Base-by-base conservation (phyloP, 2,888 invertebrate species). In the Eristalis arbustorum region DNA sequence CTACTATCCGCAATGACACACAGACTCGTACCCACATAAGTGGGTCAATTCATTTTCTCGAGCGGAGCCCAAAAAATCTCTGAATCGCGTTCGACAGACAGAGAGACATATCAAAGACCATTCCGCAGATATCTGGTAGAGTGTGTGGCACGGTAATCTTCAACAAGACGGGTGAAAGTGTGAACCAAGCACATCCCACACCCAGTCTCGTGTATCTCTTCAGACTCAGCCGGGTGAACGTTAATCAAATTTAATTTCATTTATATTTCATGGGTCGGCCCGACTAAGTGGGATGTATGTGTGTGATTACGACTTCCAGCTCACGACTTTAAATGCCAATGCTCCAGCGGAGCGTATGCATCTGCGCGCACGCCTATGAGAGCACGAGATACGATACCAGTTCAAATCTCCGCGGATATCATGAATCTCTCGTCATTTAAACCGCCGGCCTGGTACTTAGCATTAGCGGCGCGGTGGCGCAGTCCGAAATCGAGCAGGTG, bases 371-470 rank as follows among this genome's bases (percentile, higher is more conserved):
- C n/a, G 18, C 18, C 49, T 49, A 49, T 49, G 49, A 18, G 8
- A n/a, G 73, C 69, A 79, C 79, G 83, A 84, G 64, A 74, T 74
- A 49, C 61, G 71, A 71, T 84, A 84, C 84, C 57, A 64, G 77
- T 68, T 69, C 42, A 74, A 83, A 74, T 79, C 73, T 73, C 59
- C 59, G 31, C 25, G 49, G 74, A 79, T 25, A 84, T 79, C 84
- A 84, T 84, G 84, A 71, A 84, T 84, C 71, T 75, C 80, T 42
- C 62, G 75, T 72, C 84, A 80, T 84, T 75, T 84, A 80, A 80
- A 71, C 62, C 75, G 57, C 34, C 63, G 31, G 69, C 31, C 49
- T 22, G 37, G 61, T 83, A 68, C 80, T 80, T 66, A 74, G 69
- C 64, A 22, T 22, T 63, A 42, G 63, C 62, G 67, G 25, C 23